These are phyloP conservation scores for Propsilocerus akamusi DNA, from an alignment of 1,140 invertebrate genomes.

Conservation along the genomic window DNA sequence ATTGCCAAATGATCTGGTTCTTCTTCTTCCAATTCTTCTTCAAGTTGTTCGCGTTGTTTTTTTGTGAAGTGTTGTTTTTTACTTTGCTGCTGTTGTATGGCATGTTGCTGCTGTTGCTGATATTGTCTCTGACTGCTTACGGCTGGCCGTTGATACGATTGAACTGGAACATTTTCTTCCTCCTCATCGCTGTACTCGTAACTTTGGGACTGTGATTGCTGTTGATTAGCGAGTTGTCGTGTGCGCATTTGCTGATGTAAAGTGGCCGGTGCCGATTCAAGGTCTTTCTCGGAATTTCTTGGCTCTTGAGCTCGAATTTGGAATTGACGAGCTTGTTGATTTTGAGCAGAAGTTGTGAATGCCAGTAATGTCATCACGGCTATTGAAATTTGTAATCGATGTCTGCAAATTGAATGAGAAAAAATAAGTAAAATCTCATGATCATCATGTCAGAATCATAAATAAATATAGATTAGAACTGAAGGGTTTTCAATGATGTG, in stretches of 20 bases:
- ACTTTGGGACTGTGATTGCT: not conserved
- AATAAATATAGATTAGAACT: not conserved
- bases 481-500: not conserved
- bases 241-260: not conserved
- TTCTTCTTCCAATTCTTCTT: conserved; percentile 55
- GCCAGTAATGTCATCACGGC: not conserved
- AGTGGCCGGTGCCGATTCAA: not conserved
- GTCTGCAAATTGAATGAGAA: not conserved
- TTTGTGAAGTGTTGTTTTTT: conserved; percentile 17
- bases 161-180: not conserved
- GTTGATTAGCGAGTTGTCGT: not conserved
- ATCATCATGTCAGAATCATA: not conserved
- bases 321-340: not conserved
- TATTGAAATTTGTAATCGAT: not conserved
- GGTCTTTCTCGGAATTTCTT: not conserved
- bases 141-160: not conserved
- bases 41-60: conserved; percentile 17
- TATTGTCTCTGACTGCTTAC: conserved; percentile 10
- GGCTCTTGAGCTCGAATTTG: not conserved
- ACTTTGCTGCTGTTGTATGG: conserved; percentile 21
- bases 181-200: not conserved
- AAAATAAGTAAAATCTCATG: not conserved
- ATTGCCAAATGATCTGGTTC: conserved; percentile 66
- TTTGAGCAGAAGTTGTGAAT: not conserved
- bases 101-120: conserved; percentile 19